Evolutionary conservation across 2,113 vertebrate genomes (phyloP).

Genomic region (Sorex fumeus): DNA sequence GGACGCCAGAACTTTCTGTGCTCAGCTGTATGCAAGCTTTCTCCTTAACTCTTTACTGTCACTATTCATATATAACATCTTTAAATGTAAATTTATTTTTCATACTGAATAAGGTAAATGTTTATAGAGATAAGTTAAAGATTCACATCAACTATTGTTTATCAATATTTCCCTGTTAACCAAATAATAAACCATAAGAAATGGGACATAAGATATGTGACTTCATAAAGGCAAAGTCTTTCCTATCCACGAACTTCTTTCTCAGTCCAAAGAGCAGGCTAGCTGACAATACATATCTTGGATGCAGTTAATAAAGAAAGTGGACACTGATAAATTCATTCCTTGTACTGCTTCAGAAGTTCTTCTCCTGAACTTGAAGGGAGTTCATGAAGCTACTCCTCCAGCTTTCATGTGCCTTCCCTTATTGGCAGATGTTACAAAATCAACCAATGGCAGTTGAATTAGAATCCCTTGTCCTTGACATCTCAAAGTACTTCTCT

Average conservation of each 20-base stretch:
- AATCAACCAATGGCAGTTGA: slow-evolving; percentile 59
- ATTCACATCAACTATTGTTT: not conserved
- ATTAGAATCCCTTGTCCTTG: slow-evolving; percentile 73
- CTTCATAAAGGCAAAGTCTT: not conserved
- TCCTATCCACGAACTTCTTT: not conserved
- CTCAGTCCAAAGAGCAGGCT: not conserved
- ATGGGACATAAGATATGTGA: not conserved
- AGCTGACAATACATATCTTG: too few relatives aligned
- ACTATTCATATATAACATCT: too few relatives aligned
- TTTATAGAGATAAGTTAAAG: not conserved
- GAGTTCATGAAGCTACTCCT: slow-evolving; percentile 64
- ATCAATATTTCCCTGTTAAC: not conserved
- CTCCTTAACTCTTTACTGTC: not conserved
- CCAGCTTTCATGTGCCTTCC: not conserved
- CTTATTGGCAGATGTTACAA: slow-evolving; percentile 54
- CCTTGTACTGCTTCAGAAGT: not conserved
- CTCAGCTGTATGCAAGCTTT: too few relatives aligned
- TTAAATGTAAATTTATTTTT: slow-evolving; percentile 28
- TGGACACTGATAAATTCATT: slow-evolving; percentile 2
- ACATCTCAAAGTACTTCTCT: slow-evolving; percentile 59
- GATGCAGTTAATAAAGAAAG: not conserved
- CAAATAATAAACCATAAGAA: not conserved
- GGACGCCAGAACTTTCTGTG: too few relatives aligned
- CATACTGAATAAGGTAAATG: not conserved
- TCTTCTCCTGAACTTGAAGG: not conserved